Conservation (phyloP, 2,113 vertebrate species). For the Beaufortia kweichowensis region DNA sequence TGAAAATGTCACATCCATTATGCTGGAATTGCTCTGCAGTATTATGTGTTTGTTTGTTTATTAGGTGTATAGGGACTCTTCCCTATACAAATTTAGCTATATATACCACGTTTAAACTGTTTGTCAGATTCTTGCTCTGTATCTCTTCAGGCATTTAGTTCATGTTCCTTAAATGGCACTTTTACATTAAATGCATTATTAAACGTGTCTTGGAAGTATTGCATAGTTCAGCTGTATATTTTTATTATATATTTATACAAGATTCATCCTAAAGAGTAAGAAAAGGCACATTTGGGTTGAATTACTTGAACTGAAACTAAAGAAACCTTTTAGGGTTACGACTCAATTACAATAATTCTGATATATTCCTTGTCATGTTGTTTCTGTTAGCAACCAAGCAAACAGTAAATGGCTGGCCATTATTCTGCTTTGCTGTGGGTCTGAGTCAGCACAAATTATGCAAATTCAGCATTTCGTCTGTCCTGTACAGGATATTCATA, state of each 20-base stretch:
- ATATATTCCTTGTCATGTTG: constrained; percentile 44
- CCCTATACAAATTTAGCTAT: too few relatives aligned
- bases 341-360: constrained; percentile 47
- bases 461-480: not conserved
- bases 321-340: constrained; percentile 18
- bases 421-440: constrained; percentile 12
- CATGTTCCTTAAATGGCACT: not conserved
- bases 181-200: not conserved
- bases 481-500: constrained; percentile 1
- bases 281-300: constrained; percentile 26
- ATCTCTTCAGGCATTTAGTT: not conserved
- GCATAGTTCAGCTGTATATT: constrained; percentile 25
- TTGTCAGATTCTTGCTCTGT: not conserved
- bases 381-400: constrained; percentile 54
- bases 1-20: too few relatives aligned
- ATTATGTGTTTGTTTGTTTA: too few relatives aligned
- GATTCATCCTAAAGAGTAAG: not conserved
- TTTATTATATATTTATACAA: not conserved
- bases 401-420: constrained; percentile 44
- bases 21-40: too few relatives aligned
- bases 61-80: too few relatives aligned
- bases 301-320: constrained; percentile 10
- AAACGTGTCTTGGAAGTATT: not conserved
- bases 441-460: constrained; percentile 26
- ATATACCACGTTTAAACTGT: too few relatives aligned